These are phyloP conservation scores for Chunga burmeisteri DNA, from an alignment of 2,113 vertebrate genomes.

Conservation along the genomic window DNA sequence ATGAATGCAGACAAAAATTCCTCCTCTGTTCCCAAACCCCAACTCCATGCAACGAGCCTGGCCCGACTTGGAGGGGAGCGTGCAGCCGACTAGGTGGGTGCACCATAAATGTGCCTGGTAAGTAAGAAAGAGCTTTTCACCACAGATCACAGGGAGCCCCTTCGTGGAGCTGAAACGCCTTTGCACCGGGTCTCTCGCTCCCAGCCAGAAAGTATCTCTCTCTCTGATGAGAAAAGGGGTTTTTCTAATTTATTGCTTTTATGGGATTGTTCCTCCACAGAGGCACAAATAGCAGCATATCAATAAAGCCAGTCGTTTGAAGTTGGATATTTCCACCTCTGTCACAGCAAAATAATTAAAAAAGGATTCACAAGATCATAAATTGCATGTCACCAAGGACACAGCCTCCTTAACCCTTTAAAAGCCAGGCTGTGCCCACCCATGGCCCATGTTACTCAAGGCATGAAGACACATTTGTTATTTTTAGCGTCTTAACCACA, in stretches of 20 bases:
- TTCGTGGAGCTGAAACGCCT: conserved; percentile 35
- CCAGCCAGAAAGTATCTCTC: conserved; percentile 53
- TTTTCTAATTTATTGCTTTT: conserved; percentile 75
- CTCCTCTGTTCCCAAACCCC: neutral
- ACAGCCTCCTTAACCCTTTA: conserved; percentile 57
- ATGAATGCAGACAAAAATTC: neutral
- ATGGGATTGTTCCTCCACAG: conserved; percentile 66
- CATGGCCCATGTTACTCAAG: neutral
- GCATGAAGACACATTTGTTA: conserved; percentile 9
- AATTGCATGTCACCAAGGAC: conserved; percentile 63
- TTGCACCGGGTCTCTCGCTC: conserved; percentile 19
- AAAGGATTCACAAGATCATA: conserved; percentile 76
- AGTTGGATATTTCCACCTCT: conserved; percentile 68
- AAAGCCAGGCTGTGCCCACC: conserved; percentile 29
- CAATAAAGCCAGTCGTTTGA: conserved; percentile 70
- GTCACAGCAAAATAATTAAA: conserved; percentile 77
- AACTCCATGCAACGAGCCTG: neutral
- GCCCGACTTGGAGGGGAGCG: accelerated
- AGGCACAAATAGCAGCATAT: conserved; percentile 69
- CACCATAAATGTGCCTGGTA: neutral
- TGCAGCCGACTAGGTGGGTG: neutral
- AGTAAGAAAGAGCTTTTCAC: neutral
- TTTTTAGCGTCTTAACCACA: neutral
- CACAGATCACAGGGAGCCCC: conserved; percentile 25
- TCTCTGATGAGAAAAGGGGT: conserved; percentile 64